These are phyloP conservation scores for Heterotilapia buettikoferi DNA, from an alignment of 2,113 vertebrate species.

Conservation along the genomic window DNA sequence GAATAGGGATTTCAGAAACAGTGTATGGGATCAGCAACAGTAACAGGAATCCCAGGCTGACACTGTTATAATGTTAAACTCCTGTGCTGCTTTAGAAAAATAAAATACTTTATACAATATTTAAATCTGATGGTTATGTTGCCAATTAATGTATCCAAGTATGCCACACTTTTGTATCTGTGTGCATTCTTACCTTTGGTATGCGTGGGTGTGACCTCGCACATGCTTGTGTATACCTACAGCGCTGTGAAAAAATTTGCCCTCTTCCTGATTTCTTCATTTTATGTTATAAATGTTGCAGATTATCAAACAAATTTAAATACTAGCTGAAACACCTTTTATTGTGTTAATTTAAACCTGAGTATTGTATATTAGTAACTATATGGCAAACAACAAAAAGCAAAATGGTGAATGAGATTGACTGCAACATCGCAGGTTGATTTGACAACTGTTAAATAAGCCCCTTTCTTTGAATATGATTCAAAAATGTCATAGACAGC, in stretches of 20 bases:
- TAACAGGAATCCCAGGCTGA: background rate
- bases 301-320: background rate
- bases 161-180: background rate
- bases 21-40: background rate
- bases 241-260: background rate
- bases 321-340: background rate
- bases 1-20: background rate
- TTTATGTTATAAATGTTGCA: background rate
- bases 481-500: background rate
- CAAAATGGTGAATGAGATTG: background rate
- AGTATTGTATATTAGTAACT: background rate
- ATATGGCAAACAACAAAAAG: background rate
- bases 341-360: background rate
- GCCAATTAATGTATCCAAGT: background rate
- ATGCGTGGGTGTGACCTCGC: background rate
- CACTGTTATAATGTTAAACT: background rate
- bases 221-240: background rate
- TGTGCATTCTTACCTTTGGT: background rate
- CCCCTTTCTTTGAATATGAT: background rate
- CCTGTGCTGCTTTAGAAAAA: background rate
- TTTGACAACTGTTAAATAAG: background rate
- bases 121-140: background rate
- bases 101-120: background rate
- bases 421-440: background rate
- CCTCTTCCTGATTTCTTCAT: background rate